These are phyloP conservation scores for Agrotis clavis DNA, from an alignment of 2,888 invertebrate genomes.

Conservation along the genomic window DNA sequence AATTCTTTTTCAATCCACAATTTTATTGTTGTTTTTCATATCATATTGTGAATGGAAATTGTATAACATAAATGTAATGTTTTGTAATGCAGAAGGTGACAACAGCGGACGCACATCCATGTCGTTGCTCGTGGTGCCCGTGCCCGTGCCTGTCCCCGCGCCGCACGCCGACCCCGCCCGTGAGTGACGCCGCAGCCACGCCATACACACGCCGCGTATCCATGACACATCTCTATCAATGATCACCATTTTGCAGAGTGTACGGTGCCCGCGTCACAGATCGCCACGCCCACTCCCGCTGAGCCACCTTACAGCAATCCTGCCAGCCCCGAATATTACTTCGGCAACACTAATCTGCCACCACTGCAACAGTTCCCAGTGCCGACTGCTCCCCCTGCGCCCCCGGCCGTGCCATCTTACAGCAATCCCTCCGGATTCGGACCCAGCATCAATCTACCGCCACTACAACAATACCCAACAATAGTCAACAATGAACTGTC, in stretches of 20 bases:
- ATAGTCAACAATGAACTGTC: no score
- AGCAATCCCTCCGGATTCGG: no score
- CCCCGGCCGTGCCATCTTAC: conserved; percentile 16
- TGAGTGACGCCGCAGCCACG: conserved; percentile 16
- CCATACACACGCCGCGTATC: neutral
- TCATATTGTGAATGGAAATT: no score
- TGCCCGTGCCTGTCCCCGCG: conserved; percentile 68
- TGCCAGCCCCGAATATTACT: neutral
- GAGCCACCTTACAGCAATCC: neutral
- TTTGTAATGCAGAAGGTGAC: conserved; percentile 48
- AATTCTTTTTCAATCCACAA: no score
- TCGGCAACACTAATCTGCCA: neutral
- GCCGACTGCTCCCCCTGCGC: conserved; percentile 38
- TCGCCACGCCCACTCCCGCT: neutral
- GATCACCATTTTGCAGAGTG: conserved; percentile 40
- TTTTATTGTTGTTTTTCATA: no score
- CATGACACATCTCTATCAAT: neutral
- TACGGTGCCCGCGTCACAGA: neutral
- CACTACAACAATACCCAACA: neutral
- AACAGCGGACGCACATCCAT: conserved; percentile 51
- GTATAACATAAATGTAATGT: neutral
- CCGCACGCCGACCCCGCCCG: conserved; percentile 3
- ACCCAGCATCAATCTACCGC: neutral
- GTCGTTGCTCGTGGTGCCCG: conserved; percentile 75
- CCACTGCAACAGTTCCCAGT: neutral